Percentiles rank a stretch among this genome's conserved stretches.
Conservation (phyloP, 1,140 invertebrate genomes). For the Reticulitermes speratus region DNA sequence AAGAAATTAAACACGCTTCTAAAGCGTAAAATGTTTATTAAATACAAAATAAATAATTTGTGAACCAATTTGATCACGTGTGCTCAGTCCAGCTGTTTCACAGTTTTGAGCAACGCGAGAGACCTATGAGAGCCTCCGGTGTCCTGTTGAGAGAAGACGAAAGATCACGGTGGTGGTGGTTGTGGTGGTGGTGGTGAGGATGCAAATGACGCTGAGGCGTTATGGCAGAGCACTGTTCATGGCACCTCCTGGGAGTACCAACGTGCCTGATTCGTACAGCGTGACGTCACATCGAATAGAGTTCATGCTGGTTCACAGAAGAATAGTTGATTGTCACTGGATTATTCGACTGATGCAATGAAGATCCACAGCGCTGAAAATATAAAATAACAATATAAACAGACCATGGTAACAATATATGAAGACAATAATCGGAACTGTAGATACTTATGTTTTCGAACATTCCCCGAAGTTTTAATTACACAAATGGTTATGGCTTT, state of each 20-base stretch:
- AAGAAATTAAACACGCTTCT: no score
- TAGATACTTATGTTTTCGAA: no score
- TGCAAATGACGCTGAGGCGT: background rate
- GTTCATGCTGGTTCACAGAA: constrained; percentile 7
- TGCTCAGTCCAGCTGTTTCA: background rate
- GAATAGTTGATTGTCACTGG: background rate
- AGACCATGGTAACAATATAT: no score
- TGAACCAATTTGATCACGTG: background rate
- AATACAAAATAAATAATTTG: no score
- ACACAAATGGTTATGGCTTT: no score
- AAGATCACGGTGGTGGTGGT: background rate
- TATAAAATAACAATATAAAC: no score
- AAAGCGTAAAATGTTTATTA: no score
- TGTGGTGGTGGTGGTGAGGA: background rate
- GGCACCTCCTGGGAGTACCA: background rate
- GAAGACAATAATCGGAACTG: no score
- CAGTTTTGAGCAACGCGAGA: background rate
- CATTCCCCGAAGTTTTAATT: no score
- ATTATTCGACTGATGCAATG: background rate
- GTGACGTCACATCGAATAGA: constrained; percentile 1
- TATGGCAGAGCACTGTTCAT: background rate
- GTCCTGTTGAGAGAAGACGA: background rate
- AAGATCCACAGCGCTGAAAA: background rate
- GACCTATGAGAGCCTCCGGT: background rate
- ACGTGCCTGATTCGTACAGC: background rate